Conservation (phyloP, 2,797 vertebrate species). For the Semotilus atromaculatus region DNA sequence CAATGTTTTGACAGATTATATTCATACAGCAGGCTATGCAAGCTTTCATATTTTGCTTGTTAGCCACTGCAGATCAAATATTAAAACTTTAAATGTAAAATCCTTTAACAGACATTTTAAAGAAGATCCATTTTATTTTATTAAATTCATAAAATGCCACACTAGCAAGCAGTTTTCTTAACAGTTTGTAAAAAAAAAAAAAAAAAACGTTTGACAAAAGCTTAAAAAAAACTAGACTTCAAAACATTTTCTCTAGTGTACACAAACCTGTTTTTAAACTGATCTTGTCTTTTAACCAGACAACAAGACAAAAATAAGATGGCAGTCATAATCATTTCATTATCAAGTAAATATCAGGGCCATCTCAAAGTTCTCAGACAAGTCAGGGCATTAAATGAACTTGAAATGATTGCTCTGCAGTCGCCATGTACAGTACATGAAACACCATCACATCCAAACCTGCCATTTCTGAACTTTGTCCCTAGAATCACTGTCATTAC, state of each 20-base stretch:
- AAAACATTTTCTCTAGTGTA: not conserved
- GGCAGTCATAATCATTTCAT: not conserved
- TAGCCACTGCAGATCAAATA: not conserved
- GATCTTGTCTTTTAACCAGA: not conserved
- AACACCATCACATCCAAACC: not conserved
- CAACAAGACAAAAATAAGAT: not conserved
- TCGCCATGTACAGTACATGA: not conserved
- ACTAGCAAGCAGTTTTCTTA: not conserved
- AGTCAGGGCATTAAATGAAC: not conserved
- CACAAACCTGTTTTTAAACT: not conserved
- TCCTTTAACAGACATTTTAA: not conserved
- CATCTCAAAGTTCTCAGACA: not conserved
- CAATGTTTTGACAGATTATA: not conserved
- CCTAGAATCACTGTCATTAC: not conserved
- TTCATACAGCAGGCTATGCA: not conserved
- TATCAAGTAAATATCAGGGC: slow-evolving; percentile 5
- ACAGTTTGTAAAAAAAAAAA: not conserved
- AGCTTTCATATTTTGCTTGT: not conserved
- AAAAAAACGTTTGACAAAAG: no score
- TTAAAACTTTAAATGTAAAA: not conserved
- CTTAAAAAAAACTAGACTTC: no score
- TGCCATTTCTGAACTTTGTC: not conserved
- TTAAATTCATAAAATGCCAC: not conserved
- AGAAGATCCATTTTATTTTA: not conserved
- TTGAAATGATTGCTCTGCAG: not conserved